These are phyloP conservation scores for Panopea generosa DNA, from an alignment of 2,888 invertebrate species.

Conservation along the genomic window DNA sequence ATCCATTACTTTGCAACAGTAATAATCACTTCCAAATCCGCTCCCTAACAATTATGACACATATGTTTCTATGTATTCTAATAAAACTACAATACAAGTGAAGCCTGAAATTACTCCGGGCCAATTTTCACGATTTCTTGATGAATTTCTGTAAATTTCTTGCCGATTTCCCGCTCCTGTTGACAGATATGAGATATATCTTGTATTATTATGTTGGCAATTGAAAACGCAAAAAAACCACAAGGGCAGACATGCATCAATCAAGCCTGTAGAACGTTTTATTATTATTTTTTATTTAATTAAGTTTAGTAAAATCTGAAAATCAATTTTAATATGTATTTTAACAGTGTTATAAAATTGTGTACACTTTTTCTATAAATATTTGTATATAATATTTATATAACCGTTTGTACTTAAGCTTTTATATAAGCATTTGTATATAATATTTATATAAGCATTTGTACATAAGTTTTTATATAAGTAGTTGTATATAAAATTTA, in stretches of 20 bases:
- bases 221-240: neutral
- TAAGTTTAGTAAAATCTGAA: no score
- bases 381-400: no score
- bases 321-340: no score
- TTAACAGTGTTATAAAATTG: no score
- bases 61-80: constrained; percentile 43
- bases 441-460: no score
- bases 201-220: constrained; percentile 31
- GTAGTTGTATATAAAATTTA: no score
- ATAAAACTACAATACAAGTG: constrained; percentile 56
- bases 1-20: constrained; percentile 1
- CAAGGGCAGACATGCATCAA: constrained; percentile 6
- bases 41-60: constrained; percentile 37
- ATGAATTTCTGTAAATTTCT: constrained; percentile 57
- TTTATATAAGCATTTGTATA: no score
- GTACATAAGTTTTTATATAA: no score
- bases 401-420: no score
- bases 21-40: constrained; percentile 21
- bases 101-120: constrained; percentile 65
- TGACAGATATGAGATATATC: constrained; percentile 52
- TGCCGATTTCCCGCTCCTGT: constrained; percentile 36
- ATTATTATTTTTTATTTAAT: no score
- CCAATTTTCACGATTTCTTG: constrained; percentile 60
- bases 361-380: no score
- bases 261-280: no score